These are phyloP conservation scores for Brienomyrus longianalis DNA, from an alignment of 2,113 vertebrate species.

Conservation along the genomic window DNA sequence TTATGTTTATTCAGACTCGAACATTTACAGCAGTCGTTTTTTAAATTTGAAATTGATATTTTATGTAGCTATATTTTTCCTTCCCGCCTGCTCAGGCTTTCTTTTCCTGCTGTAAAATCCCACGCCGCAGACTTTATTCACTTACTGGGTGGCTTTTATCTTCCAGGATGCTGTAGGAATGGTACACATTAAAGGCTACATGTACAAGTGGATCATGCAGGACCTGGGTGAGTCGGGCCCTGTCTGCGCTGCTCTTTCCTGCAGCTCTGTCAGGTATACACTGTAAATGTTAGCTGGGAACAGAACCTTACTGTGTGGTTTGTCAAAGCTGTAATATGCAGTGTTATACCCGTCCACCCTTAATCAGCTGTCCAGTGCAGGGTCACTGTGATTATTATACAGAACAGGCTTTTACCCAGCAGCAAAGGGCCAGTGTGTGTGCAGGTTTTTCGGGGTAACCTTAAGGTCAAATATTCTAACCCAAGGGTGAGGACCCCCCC, in stretches of 20 bases:
- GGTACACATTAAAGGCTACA: constrained; percentile 75
- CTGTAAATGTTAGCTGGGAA: neutral
- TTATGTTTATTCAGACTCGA: neutral
- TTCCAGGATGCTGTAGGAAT: constrained; percentile 71
- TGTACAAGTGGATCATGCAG: constrained; percentile 80
- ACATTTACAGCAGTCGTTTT: neutral
- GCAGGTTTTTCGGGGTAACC: neutral
- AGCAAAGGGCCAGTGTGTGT: neutral
- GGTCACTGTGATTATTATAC: neutral
- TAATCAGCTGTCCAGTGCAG: neutral
- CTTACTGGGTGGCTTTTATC: neutral
- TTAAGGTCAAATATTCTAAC: neutral
- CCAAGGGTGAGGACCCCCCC: neutral
- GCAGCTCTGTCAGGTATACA: neutral
- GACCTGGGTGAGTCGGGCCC: constrained; percentile 59
- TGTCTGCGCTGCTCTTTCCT: no score
- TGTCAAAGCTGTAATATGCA: neutral
- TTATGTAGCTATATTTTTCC: neutral
- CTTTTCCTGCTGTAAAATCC: neutral
- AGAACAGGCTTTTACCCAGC: neutral
- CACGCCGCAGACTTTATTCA: neutral
- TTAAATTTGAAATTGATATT: neutral
- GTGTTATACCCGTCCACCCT: neutral
- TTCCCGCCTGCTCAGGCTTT: neutral
- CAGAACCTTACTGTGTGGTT: neutral